A percentile compares a stretch with the other conserved stretches of the same genome.
These are phyloP conservation scores for Adoxophyes honmai DNA, from an alignment of 1,140 invertebrate genomes.

Conservation along the genomic window DNA sequence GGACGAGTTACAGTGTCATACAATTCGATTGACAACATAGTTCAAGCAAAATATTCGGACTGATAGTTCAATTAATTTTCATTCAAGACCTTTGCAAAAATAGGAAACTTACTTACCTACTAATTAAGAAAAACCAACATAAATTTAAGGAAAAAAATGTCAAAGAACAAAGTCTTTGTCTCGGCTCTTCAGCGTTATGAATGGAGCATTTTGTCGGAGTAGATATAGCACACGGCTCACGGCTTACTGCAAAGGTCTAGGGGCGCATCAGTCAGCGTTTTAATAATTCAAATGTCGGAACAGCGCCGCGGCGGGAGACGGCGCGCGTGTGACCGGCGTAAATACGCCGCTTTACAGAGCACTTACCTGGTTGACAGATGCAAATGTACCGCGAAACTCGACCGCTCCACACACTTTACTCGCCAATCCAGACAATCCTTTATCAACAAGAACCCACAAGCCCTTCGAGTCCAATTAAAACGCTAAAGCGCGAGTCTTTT, in stretches of 20 bases:
- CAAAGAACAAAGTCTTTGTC: constrained; percentile 5
- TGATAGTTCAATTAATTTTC: too few species aligned
- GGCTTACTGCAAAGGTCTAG: background rate
- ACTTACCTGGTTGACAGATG: constrained; percentile 64
- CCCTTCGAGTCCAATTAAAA: constrained; percentile 28
- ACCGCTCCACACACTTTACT: constrained; percentile 45
- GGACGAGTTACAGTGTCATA: too few species aligned
- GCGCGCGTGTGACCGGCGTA: constrained; percentile 18
- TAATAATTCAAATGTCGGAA: constrained; percentile 15
- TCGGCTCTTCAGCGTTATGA: constrained; percentile 1
- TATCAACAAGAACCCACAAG: constrained; percentile 32
- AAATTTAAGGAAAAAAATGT: background rate
- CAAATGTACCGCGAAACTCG: constrained; percentile 45
- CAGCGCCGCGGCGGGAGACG: background rate
- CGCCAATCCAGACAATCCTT: constrained; percentile 61
- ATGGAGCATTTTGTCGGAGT: background rate
- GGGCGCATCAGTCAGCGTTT: constrained; percentile 13
- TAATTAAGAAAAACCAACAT: too few species aligned
- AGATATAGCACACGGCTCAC: constrained; percentile 1
- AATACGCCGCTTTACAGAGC: constrained; percentile 12
- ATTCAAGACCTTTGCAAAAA: too few species aligned
- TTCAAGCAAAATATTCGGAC: too few species aligned
- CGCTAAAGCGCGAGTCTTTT: constrained; percentile 25
- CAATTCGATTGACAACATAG: too few species aligned
- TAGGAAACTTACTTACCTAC: too few species aligned